These are phyloP conservation scores for Drosophila kambysellisi DNA, from an alignment of 2,888 invertebrate genomes.

Conservation along the genomic window DNA sequence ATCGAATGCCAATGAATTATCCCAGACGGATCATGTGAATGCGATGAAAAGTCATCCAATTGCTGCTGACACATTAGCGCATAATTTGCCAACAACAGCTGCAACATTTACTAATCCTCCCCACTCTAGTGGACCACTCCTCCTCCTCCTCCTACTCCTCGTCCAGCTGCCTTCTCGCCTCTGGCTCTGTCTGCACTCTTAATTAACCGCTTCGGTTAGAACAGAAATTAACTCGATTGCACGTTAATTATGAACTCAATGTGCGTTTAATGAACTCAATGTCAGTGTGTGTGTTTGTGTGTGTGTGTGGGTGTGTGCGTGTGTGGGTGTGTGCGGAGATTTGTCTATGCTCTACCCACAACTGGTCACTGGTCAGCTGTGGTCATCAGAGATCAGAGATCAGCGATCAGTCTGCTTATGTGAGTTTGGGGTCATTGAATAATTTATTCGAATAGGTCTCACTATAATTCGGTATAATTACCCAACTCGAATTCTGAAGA, in stretches of 20 bases:
- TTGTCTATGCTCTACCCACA: constrained; percentile 84
- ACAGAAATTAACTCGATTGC: constrained; percentile 80
- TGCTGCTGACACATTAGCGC: constrained; percentile 71
- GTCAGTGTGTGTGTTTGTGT: constrained; percentile 11
- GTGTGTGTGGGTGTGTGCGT: constrained; percentile 13
- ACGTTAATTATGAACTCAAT: constrained; percentile 71
- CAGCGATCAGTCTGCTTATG: not conserved
- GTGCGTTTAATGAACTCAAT: constrained; percentile 76
- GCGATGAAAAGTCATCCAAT: constrained; percentile 53
- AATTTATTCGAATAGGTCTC: constrained; percentile 25
- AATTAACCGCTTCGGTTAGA: constrained; percentile 77
- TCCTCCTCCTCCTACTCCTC: not conserved
- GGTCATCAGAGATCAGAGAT: constrained; percentile 85
- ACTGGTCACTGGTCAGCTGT: constrained; percentile 85
- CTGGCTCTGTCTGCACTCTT: constrained; percentile 64
- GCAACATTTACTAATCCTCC: not conserved
- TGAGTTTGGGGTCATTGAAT: constrained; percentile 24
- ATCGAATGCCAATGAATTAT: constrained; percentile 63
- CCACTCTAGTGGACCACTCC: not conserved
- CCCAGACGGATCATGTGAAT: constrained; percentile 43
- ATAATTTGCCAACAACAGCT: constrained; percentile 61
- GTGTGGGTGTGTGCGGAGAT: constrained; percentile 41
- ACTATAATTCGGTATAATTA: constrained; percentile 12
- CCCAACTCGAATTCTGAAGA: not conserved
- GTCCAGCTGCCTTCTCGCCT: not conserved